Evolutionary conservation across 35 echinoderm and acorn worm genomes (phyloP), one percentile per base, ranked within the genome.

Genomic region (Strongylocentrotus purpuratus): DNA sequence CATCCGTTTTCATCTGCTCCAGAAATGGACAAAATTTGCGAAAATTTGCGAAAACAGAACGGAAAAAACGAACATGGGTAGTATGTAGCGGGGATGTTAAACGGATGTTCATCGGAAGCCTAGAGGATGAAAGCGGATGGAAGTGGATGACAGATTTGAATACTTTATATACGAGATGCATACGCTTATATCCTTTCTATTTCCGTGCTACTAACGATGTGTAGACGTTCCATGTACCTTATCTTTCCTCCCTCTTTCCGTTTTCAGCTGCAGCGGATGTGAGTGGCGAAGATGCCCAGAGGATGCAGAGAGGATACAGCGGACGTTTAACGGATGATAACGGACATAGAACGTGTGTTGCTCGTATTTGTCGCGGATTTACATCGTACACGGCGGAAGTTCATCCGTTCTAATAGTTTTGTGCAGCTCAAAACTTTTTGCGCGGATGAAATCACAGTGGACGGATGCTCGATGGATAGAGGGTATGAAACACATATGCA

Each of bases 151-250:
- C n/a, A n/a, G n/a, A n/a, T n/a, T n/a, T n/a, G n/a, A n/a, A n/a
- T 88, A 88, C 87, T 88, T 88, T 88, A 88, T 88, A 33, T 88
- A 88, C 87, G 32, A 88, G 87, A 88, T 88, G 87, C 87, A 88
- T 88, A 88, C 87, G 87, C 87, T 88, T 88, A 88, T 31, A 88
- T 88, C 87, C 87, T 88, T 88, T 88, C 87, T 88, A 88, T 88
- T 88, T 88, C 87, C 87, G 87, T 88, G 32, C 87, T 88, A 88
- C 45, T 88, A 88, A 88, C 87, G 87, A 88, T 88, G 87, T 88
- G 9, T 88, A 88, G 87, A 88, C 87, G 31, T 32, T 88, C 87
- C 87, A 88, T 88, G 87, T 41, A 88, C 32, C 87, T 41, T 88
- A 88, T 88, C 32, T 88, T 88, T 88, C 87, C 31, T 88, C 87